Base-by-base conservation (phyloP, 2,888 invertebrate genomes). In the Nomada goodeniana region DNA sequence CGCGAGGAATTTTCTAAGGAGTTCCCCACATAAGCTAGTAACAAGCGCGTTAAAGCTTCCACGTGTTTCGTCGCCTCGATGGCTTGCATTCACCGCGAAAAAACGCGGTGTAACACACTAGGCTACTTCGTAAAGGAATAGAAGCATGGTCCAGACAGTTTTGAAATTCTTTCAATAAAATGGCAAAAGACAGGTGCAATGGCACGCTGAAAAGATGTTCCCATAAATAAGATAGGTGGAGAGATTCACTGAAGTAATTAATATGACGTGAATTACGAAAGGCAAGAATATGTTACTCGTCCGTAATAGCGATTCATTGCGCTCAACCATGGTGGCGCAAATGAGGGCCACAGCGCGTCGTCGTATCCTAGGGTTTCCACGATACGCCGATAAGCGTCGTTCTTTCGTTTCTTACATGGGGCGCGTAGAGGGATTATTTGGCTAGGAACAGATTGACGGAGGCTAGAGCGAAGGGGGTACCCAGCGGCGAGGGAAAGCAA, bases 361-460 rank as follows among this genome's bases (percentile, higher is more conserved):
- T 76, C 57, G 79, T 26, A 75, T 74, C 64, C 68, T 64, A 63
- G 64, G 64, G 73, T 68, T 55, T 68, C 68, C 77, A 76, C 63
- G 57, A 61, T 73, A 75, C 76, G 75, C 73, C 83, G 87, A 86
- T 87, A 87, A 87, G 85, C 87, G 87, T 86, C 87, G 83, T 80
- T 80, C 83, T 60, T 18, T 9, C 63, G 75, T 64, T 68, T 68
- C 36, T 61, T 57, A 68, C 71, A 26, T 81, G 86, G 72, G 72
- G 50, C 55, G 53, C 80, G 65, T 36, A 52, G 53, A 47, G 77
- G 76, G 75, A 76, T 65, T 73, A 74, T 71, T 77, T 23, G 67
- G 74, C 55, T 55, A 61, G 74, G 53, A 65, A 69, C 53, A 29
- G 47, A 52, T 57, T 65, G 61, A 23, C 18, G 60, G 36, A 26